phyloP scores from a whole-genome alignment of 2,888 invertebrate species.

The Subacronicta megacephala region DNA sequence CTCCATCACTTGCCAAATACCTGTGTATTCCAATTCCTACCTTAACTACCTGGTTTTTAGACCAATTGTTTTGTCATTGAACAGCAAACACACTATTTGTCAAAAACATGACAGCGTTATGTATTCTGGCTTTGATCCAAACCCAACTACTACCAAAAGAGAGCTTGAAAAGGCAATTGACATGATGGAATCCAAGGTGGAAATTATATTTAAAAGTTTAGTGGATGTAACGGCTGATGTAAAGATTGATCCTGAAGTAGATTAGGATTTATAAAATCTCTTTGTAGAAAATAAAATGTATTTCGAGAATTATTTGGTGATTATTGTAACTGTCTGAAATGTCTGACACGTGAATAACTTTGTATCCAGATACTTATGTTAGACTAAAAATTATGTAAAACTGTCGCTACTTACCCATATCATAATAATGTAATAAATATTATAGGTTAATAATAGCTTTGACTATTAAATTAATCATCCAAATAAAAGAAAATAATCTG shows the following conservation, averaged over 20 bases:
- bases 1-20: conserved; percentile 34
- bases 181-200: conserved; percentile 15
- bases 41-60: conserved; percentile 46
- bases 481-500: too few relatives aligned
- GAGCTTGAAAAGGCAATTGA: conserved; percentile 42
- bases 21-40: conserved; percentile 32
- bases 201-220: conserved; percentile 13
- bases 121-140: conserved; percentile 68
- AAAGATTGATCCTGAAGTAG: too few relatives aligned
- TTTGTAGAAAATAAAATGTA: conserved; percentile 19
- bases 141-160: conserved; percentile 58
- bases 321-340: too few relatives aligned
- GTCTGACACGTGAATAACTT: too few relatives aligned
- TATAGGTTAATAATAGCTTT: too few relatives aligned
- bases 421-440: too few relatives aligned
- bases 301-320: conserved; percentile 10
- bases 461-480: too few relatives aligned
- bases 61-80: conserved; percentile 45
- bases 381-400: too few relatives aligned
- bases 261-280: conserved; percentile 1
- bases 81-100: conserved; percentile 41
- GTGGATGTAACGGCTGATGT: background rate
- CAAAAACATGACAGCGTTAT: conserved; percentile 62
- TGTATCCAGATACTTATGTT: too few relatives aligned
- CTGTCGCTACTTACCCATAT: too few relatives aligned